Evolutionary conservation across 2,797 vertebrate species (phyloP).

Genomic region (Gouania willdenowi): DNA sequence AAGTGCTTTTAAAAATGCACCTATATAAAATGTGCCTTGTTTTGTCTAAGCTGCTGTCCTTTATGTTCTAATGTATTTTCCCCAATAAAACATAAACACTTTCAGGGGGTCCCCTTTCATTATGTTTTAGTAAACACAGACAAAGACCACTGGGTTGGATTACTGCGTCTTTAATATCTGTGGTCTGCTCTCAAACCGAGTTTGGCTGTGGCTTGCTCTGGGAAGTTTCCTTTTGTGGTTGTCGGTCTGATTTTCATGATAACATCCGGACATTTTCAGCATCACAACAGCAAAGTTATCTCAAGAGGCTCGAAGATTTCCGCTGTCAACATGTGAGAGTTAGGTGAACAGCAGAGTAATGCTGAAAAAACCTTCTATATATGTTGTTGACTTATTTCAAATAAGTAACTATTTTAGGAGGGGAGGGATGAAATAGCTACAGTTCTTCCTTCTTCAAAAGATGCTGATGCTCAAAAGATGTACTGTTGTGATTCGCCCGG

Average conservation of each 20-base stretch:
- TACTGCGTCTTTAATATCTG: constrained; percentile 30
- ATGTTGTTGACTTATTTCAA: too few relatives aligned
- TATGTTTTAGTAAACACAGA: constrained; percentile 11
- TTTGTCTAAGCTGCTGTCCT: neutral
- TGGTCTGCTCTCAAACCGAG: constrained; percentile 10
- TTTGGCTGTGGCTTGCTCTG: constrained; percentile 11
- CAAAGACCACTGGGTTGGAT: constrained; percentile 21
- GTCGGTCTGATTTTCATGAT: constrained; percentile 25
- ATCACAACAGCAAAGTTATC: constrained; percentile 16
- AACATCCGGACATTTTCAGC: constrained; percentile 27
- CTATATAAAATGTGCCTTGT: neutral
- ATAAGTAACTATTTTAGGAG: too few relatives aligned
- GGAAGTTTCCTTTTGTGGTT: constrained; percentile 28
- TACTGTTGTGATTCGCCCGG: constrained; percentile 12
- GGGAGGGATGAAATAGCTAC: too few relatives aligned
- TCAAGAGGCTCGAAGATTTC: constrained; percentile 14
- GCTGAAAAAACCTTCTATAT: too few relatives aligned
- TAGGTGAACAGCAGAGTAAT: too few relatives aligned
- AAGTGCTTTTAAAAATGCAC: neutral
- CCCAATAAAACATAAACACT: constrained; percentile 4
- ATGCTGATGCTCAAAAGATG: too few relatives aligned
- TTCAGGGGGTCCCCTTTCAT: neutral
- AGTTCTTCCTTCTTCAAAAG: too few relatives aligned
- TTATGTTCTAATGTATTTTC: neutral
- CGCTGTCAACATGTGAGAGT: too few relatives aligned